A percentile compares a stretch with the other conserved stretches of the same genome.
Conservation (phyloP, 23 tunicate genomes). For the Ciona savignyi region DNA sequence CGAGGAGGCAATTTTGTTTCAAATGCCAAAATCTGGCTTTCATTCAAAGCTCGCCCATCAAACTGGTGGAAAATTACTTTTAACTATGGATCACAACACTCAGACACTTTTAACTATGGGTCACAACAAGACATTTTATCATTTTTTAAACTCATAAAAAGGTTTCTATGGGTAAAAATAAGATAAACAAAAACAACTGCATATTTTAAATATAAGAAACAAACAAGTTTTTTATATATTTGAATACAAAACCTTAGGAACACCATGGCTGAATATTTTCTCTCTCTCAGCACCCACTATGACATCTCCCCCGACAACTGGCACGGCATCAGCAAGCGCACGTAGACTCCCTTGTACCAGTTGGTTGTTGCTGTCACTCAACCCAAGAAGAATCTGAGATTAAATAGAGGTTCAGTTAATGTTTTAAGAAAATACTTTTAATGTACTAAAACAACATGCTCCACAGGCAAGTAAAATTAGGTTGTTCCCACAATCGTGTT, state of each 20-base stretch:
- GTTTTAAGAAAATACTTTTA: not conserved
- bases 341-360: conserved; percentile 65
- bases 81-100: not conserved
- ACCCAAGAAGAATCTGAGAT: conserved; percentile 46
- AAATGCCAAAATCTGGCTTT: conserved; percentile 36
- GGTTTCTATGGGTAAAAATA: not conserved
- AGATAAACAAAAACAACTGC: no score
- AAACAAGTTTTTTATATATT: no score
- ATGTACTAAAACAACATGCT: no score
- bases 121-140: not conserved
- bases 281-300: conserved; percentile 83
- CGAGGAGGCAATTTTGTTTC: conserved; percentile 27
- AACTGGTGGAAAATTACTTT: conserved; percentile 6
- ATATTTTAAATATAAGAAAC: no score
- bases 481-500: no score
- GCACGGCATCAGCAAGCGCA: conserved; percentile 75
- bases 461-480: no score
- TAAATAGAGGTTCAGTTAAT: not conserved
- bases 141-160: not conserved
- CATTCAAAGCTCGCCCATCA: conserved; percentile 50
- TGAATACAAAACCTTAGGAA: conserved; percentile 54
- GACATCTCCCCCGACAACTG: conserved; percentile 81
- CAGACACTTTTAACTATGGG: no score
- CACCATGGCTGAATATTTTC: conserved; percentile 53
- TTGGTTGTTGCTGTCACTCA: conserved; percentile 72